Conservation (phyloP, 2,113 vertebrate species). For the Tragelaphus buxtoni region DNA sequence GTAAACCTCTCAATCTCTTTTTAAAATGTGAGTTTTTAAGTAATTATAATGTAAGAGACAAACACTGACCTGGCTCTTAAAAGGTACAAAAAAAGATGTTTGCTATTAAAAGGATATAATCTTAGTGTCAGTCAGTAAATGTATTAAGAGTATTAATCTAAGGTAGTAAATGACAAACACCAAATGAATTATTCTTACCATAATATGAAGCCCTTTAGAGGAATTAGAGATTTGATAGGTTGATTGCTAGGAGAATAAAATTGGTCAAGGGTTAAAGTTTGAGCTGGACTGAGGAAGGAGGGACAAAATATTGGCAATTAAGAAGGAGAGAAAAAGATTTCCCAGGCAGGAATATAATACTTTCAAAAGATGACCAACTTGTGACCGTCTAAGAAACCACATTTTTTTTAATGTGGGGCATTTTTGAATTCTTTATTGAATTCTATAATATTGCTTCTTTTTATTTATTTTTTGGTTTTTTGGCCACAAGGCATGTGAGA, state of each 20-base stretch:
- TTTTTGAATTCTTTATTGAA: neutral
- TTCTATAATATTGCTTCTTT: neutral
- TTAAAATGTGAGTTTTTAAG: neutral
- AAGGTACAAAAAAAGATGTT: neutral
- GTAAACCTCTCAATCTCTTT: constrained; percentile 70
- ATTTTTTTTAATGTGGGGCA: neutral
- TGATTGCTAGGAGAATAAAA: neutral
- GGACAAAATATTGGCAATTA: neutral
- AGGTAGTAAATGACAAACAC: neutral
- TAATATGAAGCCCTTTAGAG: neutral
- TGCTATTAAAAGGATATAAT: neutral
- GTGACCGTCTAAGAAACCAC: neutral
- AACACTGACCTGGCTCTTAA: neutral
- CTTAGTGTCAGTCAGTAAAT: neutral
- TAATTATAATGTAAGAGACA: neutral
- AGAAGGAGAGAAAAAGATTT: neutral
- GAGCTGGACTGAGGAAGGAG: neutral
- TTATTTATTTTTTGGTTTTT: neutral
- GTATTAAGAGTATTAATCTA: neutral
- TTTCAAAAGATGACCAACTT: neutral
- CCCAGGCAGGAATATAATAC: neutral
- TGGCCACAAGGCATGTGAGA: neutral
- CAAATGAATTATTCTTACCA: neutral
- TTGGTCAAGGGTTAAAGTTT: neutral
- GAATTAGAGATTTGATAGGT: neutral